phyloP scores from a whole-genome alignment of 2,797 vertebrate genomes.

The Clarias fuscus region DNA sequence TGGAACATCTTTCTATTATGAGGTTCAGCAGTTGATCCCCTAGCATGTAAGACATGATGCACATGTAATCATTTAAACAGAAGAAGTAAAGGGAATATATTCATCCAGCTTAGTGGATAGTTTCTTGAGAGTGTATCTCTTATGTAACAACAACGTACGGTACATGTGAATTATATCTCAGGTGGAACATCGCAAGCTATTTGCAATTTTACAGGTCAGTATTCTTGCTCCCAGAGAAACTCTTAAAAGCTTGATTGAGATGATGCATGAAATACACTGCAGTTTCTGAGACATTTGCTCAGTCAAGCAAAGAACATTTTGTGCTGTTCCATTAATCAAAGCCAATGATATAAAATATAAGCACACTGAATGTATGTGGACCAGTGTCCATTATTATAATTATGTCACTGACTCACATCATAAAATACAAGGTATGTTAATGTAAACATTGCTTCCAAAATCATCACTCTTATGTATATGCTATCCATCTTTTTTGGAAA shows the following conservation, averaged over 20 bases:
- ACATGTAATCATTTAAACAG: not conserved
- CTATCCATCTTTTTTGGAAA: not conserved
- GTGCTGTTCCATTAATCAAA: not conserved
- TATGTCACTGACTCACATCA: not conserved
- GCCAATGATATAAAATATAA: not conserved
- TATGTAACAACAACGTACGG: not conserved
- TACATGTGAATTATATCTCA: not conserved
- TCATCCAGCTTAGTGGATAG: not conserved
- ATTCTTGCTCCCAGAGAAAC: not conserved
- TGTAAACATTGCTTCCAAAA: not conserved
- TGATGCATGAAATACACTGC: not conserved
- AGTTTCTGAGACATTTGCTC: not conserved
- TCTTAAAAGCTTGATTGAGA: not conserved
- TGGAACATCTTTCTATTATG: not conserved
- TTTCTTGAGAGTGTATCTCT: not conserved
- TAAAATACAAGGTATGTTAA: not conserved
- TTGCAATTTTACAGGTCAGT: not conserved
- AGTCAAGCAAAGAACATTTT: not conserved
- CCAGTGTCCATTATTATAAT: not conserved
- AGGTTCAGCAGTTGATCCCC: not conserved
- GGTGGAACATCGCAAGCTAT: not conserved
- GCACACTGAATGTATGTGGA: not conserved
- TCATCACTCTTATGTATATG: not conserved
- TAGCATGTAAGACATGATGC: not conserved
- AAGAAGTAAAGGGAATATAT: not conserved